These are phyloP conservation scores for Druceiella hillmani DNA, from an alignment of 2,888 invertebrate genomes.

Conservation along the genomic window DNA sequence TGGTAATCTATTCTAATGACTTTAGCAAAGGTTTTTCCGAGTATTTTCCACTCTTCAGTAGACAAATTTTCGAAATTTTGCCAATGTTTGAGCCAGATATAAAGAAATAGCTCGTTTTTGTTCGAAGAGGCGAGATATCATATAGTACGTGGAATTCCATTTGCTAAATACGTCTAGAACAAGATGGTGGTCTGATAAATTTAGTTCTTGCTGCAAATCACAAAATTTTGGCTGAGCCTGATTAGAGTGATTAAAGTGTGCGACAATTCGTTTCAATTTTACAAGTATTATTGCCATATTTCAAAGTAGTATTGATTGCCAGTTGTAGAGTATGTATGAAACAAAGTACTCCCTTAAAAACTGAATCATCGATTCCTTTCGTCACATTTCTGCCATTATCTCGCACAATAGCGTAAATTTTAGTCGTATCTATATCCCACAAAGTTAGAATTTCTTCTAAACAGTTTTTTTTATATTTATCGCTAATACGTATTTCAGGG, in stretches of 20 bases:
- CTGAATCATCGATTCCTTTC: constrained; percentile 12
- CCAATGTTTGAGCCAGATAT: constrained; percentile 7
- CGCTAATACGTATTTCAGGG: no score
- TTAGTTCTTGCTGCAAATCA: constrained; percentile 11
- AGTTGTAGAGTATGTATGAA: constrained; percentile 15
- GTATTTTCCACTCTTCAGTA: constrained; percentile 10
- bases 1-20: constrained; percentile 12
- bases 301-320: constrained; percentile 8
- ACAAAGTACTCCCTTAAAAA: constrained; percentile 12
- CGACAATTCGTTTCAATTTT: constrained; percentile 10
- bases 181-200: constrained; percentile 11
- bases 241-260: constrained; percentile 12
- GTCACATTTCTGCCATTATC: constrained; percentile 11
- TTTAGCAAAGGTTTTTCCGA: constrained; percentile 10
- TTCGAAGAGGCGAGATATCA: constrained; percentile 8
- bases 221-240: constrained; percentile 14
- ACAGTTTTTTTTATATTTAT: no score
- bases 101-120: constrained; percentile 10
- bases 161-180: constrained; percentile 12
- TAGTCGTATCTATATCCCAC: constrained; percentile 6
- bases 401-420: constrained; percentile 11
- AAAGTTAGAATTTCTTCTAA: constrained; percentile 6
- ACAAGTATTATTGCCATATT: constrained; percentile 11
- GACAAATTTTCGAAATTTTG: constrained; percentile 10
- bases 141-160: constrained; percentile 11